These are phyloP conservation scores for Caenorhabditis sp. DNA, from an alignment of 2,888 invertebrate genomes.

Conservation along the genomic window DNA sequence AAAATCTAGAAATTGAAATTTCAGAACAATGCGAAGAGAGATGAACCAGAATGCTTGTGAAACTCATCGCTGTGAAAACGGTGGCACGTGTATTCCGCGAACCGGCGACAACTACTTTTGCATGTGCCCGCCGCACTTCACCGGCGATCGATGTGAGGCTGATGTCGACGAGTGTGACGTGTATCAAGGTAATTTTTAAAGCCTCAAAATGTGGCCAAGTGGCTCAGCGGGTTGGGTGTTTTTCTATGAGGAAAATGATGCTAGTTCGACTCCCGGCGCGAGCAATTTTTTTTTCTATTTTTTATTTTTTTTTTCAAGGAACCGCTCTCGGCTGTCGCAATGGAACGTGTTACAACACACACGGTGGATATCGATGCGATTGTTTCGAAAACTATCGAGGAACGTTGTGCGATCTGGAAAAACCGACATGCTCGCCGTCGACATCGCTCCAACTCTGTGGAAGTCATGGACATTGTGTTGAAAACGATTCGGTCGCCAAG, in stretches of 20 bases:
- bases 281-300: too few relatives aligned
- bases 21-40: conserved; percentile 16
- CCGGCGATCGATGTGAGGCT: conserved; percentile 58
- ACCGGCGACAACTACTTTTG: conserved; percentile 58
- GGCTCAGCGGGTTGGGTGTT: too few relatives aligned
- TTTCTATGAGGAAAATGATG: too few relatives aligned
- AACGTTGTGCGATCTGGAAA: conserved; percentile 53
- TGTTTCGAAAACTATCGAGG: conserved; percentile 62
- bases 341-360: conserved; percentile 63
- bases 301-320: too few relatives aligned
- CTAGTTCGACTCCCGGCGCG: too few relatives aligned
- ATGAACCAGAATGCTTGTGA: conserved; percentile 51
- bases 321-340: conserved; percentile 61
- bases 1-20: too few relatives aligned
- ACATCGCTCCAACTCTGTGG: conserved; percentile 52
- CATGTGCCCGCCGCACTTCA: conserved; percentile 62
- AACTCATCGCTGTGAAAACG: conserved; percentile 58
- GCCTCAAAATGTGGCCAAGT: too few relatives aligned
- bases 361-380: conserved; percentile 72
- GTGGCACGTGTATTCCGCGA: conserved; percentile 65
- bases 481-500: conserved; percentile 19
- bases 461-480: conserved; percentile 51
- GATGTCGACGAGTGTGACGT: conserved; percentile 63
- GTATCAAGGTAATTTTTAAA: too few relatives aligned
- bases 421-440: conserved; percentile 50